These are phyloP conservation scores for Cephalopachus bancanus DNA, from an alignment of 2,797 vertebrate genomes.

Conservation along the genomic window DNA sequence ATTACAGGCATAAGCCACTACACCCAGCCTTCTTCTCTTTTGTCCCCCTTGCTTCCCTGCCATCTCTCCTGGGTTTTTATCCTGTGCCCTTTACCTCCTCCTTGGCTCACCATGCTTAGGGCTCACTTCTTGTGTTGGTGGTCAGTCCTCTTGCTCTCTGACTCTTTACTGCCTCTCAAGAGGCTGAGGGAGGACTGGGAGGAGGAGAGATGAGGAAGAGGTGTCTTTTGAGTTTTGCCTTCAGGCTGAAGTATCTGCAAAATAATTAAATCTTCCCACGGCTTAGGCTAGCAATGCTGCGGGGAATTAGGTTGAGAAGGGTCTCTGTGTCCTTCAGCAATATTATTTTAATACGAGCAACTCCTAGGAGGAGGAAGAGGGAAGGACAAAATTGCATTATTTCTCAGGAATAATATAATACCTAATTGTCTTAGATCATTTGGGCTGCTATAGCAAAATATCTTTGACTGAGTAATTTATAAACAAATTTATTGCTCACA, in stretches of 20 bases:
- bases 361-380: not conserved
- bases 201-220: not conserved
- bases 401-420: slow-evolving; percentile 44
- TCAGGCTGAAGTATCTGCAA: not conserved
- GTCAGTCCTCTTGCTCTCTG: not conserved
- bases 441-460: not conserved
- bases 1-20: no score
- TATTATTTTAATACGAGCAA: not conserved
- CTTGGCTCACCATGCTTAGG: not conserved
- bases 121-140: not conserved
- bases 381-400: not conserved
- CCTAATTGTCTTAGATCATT: not conserved
- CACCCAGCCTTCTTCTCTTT: not conserved
- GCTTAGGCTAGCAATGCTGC: not conserved
- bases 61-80: fast-evolving
- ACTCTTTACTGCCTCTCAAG: not conserved
- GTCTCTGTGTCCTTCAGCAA: not conserved
- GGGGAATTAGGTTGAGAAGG: not conserved
- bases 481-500: not conserved
- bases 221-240: not conserved
- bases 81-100: not conserved
- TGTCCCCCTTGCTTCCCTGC: not conserved
- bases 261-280: not conserved
- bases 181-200: not conserved
- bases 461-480: not conserved